Percentiles rank a stretch among this genome's conserved stretches.
These are phyloP conservation scores for Arctopsyche grandis DNA, from an alignment of 1,140 invertebrate species.

Conservation along the genomic window DNA sequence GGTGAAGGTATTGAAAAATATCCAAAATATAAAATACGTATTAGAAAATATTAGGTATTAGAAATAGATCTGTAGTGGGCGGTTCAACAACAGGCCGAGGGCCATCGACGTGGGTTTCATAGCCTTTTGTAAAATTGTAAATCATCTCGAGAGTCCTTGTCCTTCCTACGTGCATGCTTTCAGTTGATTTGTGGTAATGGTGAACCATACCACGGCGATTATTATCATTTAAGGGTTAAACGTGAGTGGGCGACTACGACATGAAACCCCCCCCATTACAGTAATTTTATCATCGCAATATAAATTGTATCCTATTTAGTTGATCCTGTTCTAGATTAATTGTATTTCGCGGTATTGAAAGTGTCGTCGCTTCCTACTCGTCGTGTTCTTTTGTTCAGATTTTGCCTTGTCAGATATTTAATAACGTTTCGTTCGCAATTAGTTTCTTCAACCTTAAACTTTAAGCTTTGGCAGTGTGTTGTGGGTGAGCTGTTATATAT, in stretches of 20 bases:
- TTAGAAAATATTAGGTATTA: slow-evolving; percentile 7
- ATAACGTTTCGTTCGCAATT: neutral
- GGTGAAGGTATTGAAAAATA: too few species aligned
- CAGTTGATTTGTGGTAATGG: neutral
- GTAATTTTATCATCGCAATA: neutral
- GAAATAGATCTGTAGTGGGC: slow-evolving; percentile 3
- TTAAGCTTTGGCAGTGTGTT: neutral
- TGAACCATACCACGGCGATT: neutral
- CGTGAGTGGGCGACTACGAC: neutral
- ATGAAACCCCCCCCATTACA: neutral
- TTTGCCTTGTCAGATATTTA: neutral
- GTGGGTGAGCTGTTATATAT: slow-evolving; percentile 5
- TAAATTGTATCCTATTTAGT: too few species aligned
- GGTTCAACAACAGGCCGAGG: neutral
- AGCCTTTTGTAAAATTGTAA: slow-evolving; percentile 9
- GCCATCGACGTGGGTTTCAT: neutral
- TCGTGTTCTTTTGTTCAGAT: neutral
- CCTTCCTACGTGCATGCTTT: slow-evolving; percentile 13
- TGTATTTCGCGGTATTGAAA: neutral
- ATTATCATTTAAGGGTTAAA: neutral
- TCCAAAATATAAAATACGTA: too few species aligned
- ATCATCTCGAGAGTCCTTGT: slow-evolving; percentile 11
- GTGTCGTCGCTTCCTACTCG: neutral
- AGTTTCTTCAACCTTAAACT: slow-evolving; percentile 28
- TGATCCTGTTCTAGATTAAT: neutral